Percentiles rank a stretch among this genome's conserved stretches.
These are phyloP conservation scores for Mercenaria mercenaria DNA, from an alignment of 1,140 invertebrate genomes.

Conservation along the genomic window DNA sequence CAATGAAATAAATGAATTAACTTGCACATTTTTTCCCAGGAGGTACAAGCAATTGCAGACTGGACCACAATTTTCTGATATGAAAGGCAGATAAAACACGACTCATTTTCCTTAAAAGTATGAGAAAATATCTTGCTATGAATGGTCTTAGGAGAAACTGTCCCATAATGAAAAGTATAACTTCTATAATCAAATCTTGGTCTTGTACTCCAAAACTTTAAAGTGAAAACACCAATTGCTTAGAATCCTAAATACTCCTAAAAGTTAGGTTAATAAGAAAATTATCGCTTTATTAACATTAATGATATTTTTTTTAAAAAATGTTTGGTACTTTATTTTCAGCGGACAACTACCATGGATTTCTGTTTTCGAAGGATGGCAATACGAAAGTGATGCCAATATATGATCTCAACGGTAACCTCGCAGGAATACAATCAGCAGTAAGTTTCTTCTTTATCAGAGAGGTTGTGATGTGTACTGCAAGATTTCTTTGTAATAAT, in stretches of 20 bases:
- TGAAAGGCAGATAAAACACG: background rate
- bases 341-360: slow-evolving; percentile 66
- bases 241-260: too few relatives aligned
- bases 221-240: too few relatives aligned
- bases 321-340: too few relatives aligned
- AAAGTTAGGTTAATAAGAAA: too few relatives aligned
- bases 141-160: too few relatives aligned
- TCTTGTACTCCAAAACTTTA: too few relatives aligned
- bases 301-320: too few relatives aligned
- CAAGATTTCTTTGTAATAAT: background rate
- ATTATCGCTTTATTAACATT: too few relatives aligned
- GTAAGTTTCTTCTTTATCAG: slow-evolving; percentile 50
- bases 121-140: too few relatives aligned
- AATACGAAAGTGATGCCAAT: slow-evolving; percentile 61
- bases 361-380: slow-evolving; percentile 45
- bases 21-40: background rate
- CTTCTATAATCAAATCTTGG: too few relatives aligned
- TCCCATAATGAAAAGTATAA: too few relatives aligned
- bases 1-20: background rate
- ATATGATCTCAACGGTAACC: slow-evolving; percentile 56
- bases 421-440: slow-evolving; percentile 52
- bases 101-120: too few relatives aligned
- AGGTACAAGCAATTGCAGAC: background rate
- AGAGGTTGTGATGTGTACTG: background rate
- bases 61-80: background rate